Conservation (phyloP, 2,113 vertebrate genomes). For the Oenanthe melanoleuca region DNA sequence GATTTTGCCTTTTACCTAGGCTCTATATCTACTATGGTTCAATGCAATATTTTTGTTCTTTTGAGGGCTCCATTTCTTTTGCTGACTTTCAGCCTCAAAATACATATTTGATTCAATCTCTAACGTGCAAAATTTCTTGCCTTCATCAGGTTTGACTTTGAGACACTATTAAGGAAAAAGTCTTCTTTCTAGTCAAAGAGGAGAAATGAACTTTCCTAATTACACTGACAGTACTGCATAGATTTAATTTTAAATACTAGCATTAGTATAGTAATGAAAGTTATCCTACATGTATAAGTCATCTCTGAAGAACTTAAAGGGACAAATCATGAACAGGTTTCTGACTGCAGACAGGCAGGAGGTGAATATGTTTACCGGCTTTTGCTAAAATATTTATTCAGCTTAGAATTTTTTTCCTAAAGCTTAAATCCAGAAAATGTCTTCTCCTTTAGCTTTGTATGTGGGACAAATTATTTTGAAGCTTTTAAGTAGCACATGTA, state of each 20-base stretch:
- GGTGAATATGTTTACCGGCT: background rate
- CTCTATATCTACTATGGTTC: background rate
- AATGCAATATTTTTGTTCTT: slow-evolving; percentile 28
- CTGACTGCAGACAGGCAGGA: background rate
- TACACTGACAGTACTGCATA: background rate
- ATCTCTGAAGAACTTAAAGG: background rate
- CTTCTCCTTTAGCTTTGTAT: background rate
- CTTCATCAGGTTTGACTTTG: background rate
- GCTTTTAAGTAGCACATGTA: background rate
- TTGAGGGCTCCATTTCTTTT: background rate
- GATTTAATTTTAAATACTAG: slow-evolving; percentile 1
- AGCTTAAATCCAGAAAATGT: background rate
- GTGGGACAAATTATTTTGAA: background rate
- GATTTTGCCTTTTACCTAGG: background rate
- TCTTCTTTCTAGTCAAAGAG: background rate
- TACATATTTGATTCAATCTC: background rate
- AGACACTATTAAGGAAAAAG: background rate
- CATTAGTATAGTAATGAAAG: background rate
- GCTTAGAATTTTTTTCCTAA: background rate
- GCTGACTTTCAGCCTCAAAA: slow-evolving; percentile 14
- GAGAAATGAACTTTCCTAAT: slow-evolving; percentile 1
- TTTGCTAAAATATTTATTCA: background rate
- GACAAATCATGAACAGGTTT: background rate
- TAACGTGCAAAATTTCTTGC: background rate
- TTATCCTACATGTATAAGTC: background rate